Evolutionary conservation across 1,140 invertebrate genomes (phyloP).

Genomic region (Eriocheir sinensis): DNA sequence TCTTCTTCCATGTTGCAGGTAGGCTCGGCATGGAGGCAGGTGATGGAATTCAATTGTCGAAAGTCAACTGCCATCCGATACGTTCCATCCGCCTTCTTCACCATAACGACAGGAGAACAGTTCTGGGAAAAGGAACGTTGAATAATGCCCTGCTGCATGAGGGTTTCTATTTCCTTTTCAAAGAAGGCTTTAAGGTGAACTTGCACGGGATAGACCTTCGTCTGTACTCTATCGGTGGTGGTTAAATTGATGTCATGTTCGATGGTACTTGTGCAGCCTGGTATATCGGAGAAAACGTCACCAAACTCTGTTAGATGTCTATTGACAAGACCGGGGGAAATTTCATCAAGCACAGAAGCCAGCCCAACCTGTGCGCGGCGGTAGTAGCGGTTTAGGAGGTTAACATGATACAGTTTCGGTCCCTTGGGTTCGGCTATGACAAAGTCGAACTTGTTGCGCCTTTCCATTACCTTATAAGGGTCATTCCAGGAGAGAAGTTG

Average conservation of each 20-base stretch:
- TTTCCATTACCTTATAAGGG: not conserved
- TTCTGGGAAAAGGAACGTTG: slow-evolving; percentile 11
- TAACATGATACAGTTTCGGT: slow-evolving; percentile 46
- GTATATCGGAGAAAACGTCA: slow-evolving; percentile 31
- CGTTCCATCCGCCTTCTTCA: slow-evolving; percentile 39
- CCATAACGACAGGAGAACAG: slow-evolving; percentile 64
- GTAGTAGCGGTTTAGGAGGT: slow-evolving; percentile 37
- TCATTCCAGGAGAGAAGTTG: slow-evolving; percentile 24
- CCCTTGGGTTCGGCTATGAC: not conserved
- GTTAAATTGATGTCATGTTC: slow-evolving; percentile 29
- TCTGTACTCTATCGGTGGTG: not conserved
- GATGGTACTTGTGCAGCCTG: not conserved
- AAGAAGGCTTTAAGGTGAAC: slow-evolving; percentile 32
- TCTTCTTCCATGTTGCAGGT: slow-evolving; percentile 43
- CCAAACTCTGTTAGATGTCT: not conserved
- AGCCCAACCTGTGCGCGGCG: not conserved
- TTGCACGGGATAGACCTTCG: slow-evolving; percentile 34
- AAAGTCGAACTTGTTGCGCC: not conserved
- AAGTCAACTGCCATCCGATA: slow-evolving; percentile 38
- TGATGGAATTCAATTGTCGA: slow-evolving; percentile 32
- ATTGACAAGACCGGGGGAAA: not conserved
- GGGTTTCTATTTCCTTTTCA: not conserved
- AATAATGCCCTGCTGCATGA: slow-evolving; percentile 34
- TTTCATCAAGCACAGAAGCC: not conserved
- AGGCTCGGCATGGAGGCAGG: slow-evolving; percentile 43